These are phyloP conservation scores for Sinosuthora webbiana DNA, from an alignment of 2,113 vertebrate genomes.

Conservation along the genomic window DNA sequence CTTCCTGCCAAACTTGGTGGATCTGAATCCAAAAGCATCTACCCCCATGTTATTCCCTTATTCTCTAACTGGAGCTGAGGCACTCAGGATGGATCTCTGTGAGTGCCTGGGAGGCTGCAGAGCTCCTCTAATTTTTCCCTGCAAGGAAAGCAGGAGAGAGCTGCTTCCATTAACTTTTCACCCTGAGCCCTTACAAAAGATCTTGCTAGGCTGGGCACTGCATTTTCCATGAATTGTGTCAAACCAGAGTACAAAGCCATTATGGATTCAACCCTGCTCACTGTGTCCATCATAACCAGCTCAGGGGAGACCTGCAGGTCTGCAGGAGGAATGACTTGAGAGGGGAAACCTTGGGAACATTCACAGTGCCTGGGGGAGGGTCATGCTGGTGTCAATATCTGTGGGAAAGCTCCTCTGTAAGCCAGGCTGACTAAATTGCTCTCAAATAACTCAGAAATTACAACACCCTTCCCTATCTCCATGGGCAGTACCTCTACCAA, in stretches of 20 bases:
- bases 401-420: neutral
- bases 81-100: neutral
- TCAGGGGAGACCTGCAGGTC: neutral
- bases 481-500: rapidly evolving
- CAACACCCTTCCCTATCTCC: neutral
- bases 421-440: neutral
- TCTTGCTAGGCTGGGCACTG: neutral
- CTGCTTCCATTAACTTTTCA: neutral
- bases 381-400: neutral
- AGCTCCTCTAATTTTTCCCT: neutral
- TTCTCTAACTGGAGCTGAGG: neutral
- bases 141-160: neutral
- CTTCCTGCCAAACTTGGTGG: neutral
- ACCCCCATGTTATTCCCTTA: neutral
- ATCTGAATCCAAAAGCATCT: neutral
- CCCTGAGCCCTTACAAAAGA: neutral
- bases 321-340: neutral
- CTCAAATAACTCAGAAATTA: neutral
- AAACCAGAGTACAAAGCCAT: neutral
- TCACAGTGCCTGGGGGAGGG: neutral
- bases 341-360: neutral
- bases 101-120: neutral
- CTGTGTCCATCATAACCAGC: neutral
- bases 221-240: rapidly evolving
- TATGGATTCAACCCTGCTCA: neutral